Evolutionary conservation across 2,797 vertebrate genomes (phyloP), one percentile per base, ranked within the genome.

Genomic region (Denticeps clupeoides): DNA sequence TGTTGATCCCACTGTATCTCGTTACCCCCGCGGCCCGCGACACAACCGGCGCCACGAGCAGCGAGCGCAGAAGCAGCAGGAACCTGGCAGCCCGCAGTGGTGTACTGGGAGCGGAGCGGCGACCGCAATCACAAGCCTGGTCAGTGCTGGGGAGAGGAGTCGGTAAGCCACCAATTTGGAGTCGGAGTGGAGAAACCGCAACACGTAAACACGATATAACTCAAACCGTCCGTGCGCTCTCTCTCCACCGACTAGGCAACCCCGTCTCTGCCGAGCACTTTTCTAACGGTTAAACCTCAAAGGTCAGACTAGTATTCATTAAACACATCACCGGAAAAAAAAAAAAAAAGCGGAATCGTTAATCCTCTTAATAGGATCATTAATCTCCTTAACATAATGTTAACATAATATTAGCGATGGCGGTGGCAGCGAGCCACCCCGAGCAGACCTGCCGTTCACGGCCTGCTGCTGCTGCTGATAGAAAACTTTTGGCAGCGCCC

Each of bases 151-250:
- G 55, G 50, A 58, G 44, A 40, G 53, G 64, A 24, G 40, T 29
- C 48, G 63, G 56, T 45, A 72, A 70, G 50, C 60, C 68, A 65
- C 63, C 69, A 64, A 76, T 75, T 60, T 69, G 45, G 47, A 63
- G 60, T 52, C 66, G 49, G 48, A 51, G 42, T 49, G 35, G 13
- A 53, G 58, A 62, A 47, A 69, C 66, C 69, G 64, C 62, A 64
- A 53, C 45, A 48, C 49, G 42, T 65, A 63, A 67, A 77, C 55
- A 66, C 5, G 29, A 26, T 45, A 28, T 44, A 68, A 71, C 60
- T 68, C 57, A 55, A 59, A 63, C 44, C 26, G 13, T 45, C 47
- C 28, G 59, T 38, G 41, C 35, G 27, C 9, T 33, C 37, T 35
- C 16, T 38, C 38, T 35, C 38, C 18, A 35, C 35, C 19, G 19